Evolutionary conservation across 2,888 invertebrate genomes (phyloP), one percentile per base, ranked within the genome.

Genomic region (Linnaemya tessellans): DNA sequence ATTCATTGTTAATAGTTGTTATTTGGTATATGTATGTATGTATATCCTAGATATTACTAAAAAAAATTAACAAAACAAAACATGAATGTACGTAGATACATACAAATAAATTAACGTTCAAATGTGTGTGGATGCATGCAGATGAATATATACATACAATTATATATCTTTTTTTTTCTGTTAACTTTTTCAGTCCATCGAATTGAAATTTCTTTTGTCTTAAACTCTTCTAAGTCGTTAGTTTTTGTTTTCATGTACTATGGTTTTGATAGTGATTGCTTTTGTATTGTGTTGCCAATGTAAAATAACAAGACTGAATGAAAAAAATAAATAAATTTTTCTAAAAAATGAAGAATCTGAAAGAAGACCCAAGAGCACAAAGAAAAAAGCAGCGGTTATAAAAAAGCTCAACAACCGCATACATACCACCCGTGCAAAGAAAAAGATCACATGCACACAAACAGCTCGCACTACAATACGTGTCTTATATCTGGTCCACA

Each of bases 161-260:
- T 30, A 30, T 30, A 30, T 30, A 30, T 30, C 43, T 65, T 68
- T 49, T 84, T 74, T n/a, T 64, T 77, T 71, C 56, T 67, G 70
- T 84, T 79, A 81, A 30, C n/a, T 79, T 78, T 67, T 80, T 71
- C 60, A 60, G 74, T 74, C 74, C 82, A 80, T 84, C 80, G 79
- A 78, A 87, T 80, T 70, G 74, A 84, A 80, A 78, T 87, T 86
- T 87, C 85, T 84, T 84, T 87, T 87, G 84, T 87, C 80, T 84
- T 86, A 85, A 86, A 86, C 85, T 85, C 86, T 79, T 87, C 84
- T 80, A 81, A n/a, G 25, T 68, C 5, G 30, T 30, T 30, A n/a
- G 30, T 60, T 25, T 43, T 56, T n/a, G 71, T 5, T 80, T 80
- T 80, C 67, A 67, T 74, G 65, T 80, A 80, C 67, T 74, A 73